Base-by-base conservation (phyloP, 2,888 invertebrate species). In the Amphipyra berbera region DNA sequence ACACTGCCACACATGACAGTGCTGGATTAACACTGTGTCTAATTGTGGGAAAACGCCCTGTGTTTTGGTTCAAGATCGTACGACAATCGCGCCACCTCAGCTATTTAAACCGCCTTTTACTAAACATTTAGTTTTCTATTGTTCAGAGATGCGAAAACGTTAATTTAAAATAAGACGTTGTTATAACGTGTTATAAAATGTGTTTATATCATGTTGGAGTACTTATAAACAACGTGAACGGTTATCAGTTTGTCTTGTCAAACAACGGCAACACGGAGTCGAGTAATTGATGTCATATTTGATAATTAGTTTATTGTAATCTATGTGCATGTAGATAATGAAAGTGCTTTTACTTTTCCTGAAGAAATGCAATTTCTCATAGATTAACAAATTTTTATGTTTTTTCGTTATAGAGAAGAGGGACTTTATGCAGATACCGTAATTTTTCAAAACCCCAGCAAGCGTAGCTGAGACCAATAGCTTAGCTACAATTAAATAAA, bases 31-130 rank as follows among this genome's bases (percentile, higher is more conserved):
- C 84, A 79, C 84, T 58, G 83, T 83, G 84, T 73, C 60, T 61
- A 45, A 61, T 74, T 81, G 84, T 75, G 79, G 85, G 81, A 85
- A 88, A 69, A 81, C 83, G 53, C 38, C 37, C 47, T 35, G 76
- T 76, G 82, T 72, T n/a, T 63, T 67, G 70, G 70, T 70, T 76
- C 76, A 76, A 77, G 76, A 89, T 92, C 92, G 85, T 89, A 89
- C 86, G 90, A 92, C 79, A 75, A 82, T 90, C 89, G 82, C 80
- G 85, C 89, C 90, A 90, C 86, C 82, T 84, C 79, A 48, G 64
- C 81, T 81, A 81, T 83, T 79, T 76, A 76, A 58, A 70, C 60
- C 72, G 76, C 81, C 68, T 81, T 74, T 82, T 80, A 76, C 78
- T 78, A 73, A 45, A 77, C 61, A 71, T 40, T 65, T 78, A 40